Base-by-base conservation (phyloP, 2,888 invertebrate genomes). In the Mythimna albipuncta region DNA sequence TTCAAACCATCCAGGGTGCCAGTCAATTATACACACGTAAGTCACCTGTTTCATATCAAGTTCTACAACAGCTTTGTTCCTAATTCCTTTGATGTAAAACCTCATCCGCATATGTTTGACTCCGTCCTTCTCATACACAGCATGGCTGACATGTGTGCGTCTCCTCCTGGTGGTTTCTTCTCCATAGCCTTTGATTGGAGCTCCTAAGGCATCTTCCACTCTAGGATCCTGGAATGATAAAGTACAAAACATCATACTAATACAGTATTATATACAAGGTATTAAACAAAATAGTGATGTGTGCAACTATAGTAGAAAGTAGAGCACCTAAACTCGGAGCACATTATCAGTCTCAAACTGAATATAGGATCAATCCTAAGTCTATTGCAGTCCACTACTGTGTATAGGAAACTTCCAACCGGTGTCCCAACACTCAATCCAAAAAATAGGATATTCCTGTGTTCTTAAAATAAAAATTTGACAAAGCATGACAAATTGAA, bases 101-200 rank as follows among this genome's bases (percentile, higher is more conserved):
- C 98, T 97, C 98, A 99, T 99, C 87, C 98, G 97, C 97, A 99
- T 97, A 87, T 98, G 98, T 81, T 97, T 97, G 19, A 97, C 97
- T 26, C 98, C 98, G 90, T 98, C 97, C 79, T 97, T 97, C 81
- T 97, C 96, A 93, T 98, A 99, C 58, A 97, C 95, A 62, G 97
- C 95, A 94, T 99, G 98, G 82, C 98, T 98, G 58, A 99, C 98
- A 96, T 98, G 98, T 81, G 98, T 97, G 59, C 99, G 96, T 78
- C 99, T 96, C 57, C 99, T 98, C 83, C 99, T 96, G 32, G 98
- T 96, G 0, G 98, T 98, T 91, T 98, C 98, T 92, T 99, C 99
- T 0, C 99, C 99, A 93, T 97, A 98, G 2, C 98, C 98, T 92
- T 98, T 99, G 50, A 99, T 98, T 9, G 99, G 99, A 77, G 97